Evolutionary conservation across 1,140 invertebrate genomes (phyloP).

Genomic region (Hesperophylax magnus): DNA sequence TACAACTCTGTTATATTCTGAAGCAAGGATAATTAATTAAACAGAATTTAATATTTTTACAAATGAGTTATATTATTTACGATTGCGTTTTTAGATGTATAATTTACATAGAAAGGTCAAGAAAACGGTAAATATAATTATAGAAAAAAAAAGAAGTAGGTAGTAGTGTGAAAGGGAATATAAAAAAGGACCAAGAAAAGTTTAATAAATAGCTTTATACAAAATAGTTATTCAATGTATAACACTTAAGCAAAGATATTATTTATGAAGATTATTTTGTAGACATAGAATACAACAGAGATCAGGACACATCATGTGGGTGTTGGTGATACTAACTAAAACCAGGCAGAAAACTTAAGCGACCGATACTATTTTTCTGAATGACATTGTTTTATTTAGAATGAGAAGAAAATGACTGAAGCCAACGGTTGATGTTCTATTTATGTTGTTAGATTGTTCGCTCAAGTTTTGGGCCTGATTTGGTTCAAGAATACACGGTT

Average conservation of each 20-base stretch:
- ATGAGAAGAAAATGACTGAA: no score
- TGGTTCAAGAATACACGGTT: conserved; percentile 11
- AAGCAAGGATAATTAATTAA: not conserved
- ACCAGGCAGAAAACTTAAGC: not conserved
- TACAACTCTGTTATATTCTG: conserved; percentile 47
- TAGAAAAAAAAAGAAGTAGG: no score
- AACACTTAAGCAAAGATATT: conserved; percentile 34
- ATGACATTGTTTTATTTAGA: no score
- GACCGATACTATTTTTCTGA: no score
- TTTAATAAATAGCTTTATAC: conserved; percentile 18
- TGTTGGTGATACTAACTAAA: not conserved
- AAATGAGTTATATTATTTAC: no score
- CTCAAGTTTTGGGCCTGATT: not conserved
- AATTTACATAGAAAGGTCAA: no score
- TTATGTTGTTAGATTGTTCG: not conserved
- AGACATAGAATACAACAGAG: conserved; percentile 55
- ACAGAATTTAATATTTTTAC: no score
- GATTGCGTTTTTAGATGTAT: no score
- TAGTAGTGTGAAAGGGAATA: not conserved
- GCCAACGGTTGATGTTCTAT: not conserved
- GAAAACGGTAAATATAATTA: no score
- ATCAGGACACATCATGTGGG: conserved; percentile 47
- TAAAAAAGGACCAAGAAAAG: not conserved
- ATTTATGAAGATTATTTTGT: conserved; percentile 21
- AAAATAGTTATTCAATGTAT: not conserved